A percentile compares a stretch with the other conserved stretches of the same genome.
These are phyloP conservation scores for Stictonetta naevosa DNA, from an alignment of 2,113 vertebrate species.

Conservation along the genomic window DNA sequence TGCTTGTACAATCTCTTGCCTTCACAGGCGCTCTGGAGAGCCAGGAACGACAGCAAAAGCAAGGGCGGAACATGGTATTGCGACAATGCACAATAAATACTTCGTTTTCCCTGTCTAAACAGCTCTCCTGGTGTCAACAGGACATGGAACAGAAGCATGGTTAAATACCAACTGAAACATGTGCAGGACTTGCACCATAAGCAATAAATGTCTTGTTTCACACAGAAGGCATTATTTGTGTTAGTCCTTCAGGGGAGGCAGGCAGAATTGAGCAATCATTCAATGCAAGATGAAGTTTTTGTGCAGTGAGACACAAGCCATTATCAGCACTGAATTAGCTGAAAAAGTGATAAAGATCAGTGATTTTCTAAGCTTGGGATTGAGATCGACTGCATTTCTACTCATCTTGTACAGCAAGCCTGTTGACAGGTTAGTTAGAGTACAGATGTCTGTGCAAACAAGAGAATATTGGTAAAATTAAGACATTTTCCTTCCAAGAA, in stretches of 20 bases:
- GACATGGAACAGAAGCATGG: neutral
- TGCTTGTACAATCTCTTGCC: neutral
- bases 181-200: neutral
- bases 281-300: neutral
- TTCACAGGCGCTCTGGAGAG: neutral
- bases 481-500: neutral
- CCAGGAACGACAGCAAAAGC: neutral
- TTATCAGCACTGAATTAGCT: neutral
- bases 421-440: neutral
- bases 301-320: neutral
- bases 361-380: neutral
- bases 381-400: neutral
- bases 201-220: neutral
- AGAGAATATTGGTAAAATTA: neutral
- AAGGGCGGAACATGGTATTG: neutral
- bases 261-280: neutral
- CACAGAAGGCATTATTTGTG: neutral
- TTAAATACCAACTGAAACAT: neutral
- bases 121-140: neutral
- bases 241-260: neutral
- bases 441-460: neutral
- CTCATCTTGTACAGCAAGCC: neutral
- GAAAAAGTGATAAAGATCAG: neutral
- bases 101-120: neutral
- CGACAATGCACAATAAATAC: neutral